Base-by-base conservation (phyloP, 64 coral and sea anemone genomes). In the Anthopleura sola region DNA sequence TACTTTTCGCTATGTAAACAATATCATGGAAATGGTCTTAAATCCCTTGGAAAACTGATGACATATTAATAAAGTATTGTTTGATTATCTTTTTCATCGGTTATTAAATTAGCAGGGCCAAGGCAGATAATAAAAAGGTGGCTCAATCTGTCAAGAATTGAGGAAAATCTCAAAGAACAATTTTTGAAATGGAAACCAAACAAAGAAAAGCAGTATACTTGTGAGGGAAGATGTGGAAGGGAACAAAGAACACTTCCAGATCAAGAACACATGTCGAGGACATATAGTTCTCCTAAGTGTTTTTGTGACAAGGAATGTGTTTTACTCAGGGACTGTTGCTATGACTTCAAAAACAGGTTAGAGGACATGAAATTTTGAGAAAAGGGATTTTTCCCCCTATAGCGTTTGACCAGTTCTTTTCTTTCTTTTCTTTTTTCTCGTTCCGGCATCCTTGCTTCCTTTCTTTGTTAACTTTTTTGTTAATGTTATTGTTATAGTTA, bases 301-400 rank as follows among this genome's bases (percentile, higher is more conserved):
- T 83, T 55, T 60, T 83, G 82, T 58, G 82, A 83, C 50, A 37
- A 57, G 26, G 32, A 55, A 8, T 83, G 82, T 60, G 3, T 29
- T 8, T 32, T 39, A 31, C 47, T 57, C 34, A 34, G 24, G 34
- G 82, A 83, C 82, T 83, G 82, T 60, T 83, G 82, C 50, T 60
- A 83, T 56, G 82, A 83, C 34, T 83, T 24, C 49, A 38, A 83
- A n/a, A 1, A 83, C 5, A 83, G 55, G 82, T 83, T 26, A 57
- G 82, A 24, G 17, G 7, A 19, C 6, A 23, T 1, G 28, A 0
- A 81, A 81, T 51, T 51, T 38, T 78, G 49, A 14, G 49, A 1
- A 10, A 16, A 19, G 57, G 57, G 78, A 38, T 40, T 81, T 40
- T 24, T 49, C 23, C 2, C 39, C 7, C n/a, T n/a, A n/a, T n/a